phyloP scores from a whole-genome alignment of 2,888 invertebrate genomes.

The Cryptus viduatorius region DNA sequence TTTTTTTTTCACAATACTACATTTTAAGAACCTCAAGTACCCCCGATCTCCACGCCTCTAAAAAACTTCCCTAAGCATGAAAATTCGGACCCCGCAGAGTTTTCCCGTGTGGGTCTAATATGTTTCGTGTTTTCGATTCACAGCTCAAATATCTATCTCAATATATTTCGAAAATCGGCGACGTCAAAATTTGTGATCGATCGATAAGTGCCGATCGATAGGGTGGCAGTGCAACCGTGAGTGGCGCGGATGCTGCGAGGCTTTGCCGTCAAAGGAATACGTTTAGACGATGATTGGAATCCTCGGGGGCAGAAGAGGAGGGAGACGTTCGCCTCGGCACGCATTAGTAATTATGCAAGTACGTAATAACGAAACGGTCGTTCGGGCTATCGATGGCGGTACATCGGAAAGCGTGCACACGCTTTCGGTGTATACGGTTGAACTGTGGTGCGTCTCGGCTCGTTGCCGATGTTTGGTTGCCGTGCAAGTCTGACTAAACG shows the following conservation, averaged over 20 bases:
- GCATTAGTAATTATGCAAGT: constrained; percentile 59
- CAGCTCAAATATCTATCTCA: neutral
- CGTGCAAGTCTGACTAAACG: constrained; percentile 58
- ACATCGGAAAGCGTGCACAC: constrained; percentile 20
- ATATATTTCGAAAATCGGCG: constrained; percentile 35
- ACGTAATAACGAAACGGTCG: constrained; percentile 49
- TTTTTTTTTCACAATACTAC: neutral
- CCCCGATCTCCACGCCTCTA: neutral
- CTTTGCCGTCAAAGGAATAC: constrained; percentile 51
- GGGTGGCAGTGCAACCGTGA: neutral
- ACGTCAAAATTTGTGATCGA: constrained; percentile 31
- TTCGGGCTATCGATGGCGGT: constrained; percentile 22
- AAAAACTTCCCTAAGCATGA: neutral
- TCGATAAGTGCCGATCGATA: constrained; percentile 31
- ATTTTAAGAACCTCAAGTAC: neutral
- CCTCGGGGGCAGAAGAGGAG: constrained; percentile 18
- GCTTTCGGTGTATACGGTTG: constrained; percentile 6
- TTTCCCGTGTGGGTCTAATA: constrained; percentile 11
- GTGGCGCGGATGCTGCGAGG: neutral
- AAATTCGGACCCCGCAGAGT: constrained; percentile 30
- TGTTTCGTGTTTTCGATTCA: neutral
- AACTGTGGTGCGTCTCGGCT: no score
- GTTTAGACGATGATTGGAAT: constrained; percentile 44
- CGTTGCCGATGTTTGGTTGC: constrained; percentile 37
- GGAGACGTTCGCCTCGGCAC: neutral